Evolutionary conservation across 2,797 vertebrate genomes (phyloP).

Genomic region (Gallinago nigripennis): DNA sequence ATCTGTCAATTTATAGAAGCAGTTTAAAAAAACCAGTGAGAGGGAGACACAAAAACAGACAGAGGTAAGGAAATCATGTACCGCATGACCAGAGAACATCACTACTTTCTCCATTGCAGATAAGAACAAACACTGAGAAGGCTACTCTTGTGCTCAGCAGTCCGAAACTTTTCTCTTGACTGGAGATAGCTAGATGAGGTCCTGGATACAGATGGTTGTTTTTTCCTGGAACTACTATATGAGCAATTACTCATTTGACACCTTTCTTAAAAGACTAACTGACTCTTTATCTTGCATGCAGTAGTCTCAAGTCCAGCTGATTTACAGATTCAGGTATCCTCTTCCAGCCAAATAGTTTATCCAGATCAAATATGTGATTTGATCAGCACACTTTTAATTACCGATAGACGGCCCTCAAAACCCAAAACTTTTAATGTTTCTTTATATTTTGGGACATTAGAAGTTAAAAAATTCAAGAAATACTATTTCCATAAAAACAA

Average conservation of each 20-base stretch:
- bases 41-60: not conserved
- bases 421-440: not conserved
- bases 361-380: not conserved
- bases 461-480: not conserved
- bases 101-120: not conserved
- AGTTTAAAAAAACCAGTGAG: not conserved
- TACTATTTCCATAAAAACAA: not conserved
- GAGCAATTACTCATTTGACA: not conserved
- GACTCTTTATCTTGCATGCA: not conserved
- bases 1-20: not conserved
- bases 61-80: not conserved
- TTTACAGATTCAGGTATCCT: not conserved
- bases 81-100: not conserved
- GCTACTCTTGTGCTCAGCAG: not conserved
- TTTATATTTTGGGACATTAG: not conserved
- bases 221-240: not conserved
- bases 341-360: not conserved
- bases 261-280: not conserved
- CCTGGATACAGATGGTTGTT: not conserved
- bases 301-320: not conserved
- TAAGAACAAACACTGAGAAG: not conserved
- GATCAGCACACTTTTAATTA: not conserved
- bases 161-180: not conserved
- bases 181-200: not conserved
- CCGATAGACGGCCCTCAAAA: not conserved